Evolutionary conservation across 2,888 invertebrate genomes (phyloP), one percentile per base, ranked within the genome.

Genomic region (Leucoma salicis): DNA sequence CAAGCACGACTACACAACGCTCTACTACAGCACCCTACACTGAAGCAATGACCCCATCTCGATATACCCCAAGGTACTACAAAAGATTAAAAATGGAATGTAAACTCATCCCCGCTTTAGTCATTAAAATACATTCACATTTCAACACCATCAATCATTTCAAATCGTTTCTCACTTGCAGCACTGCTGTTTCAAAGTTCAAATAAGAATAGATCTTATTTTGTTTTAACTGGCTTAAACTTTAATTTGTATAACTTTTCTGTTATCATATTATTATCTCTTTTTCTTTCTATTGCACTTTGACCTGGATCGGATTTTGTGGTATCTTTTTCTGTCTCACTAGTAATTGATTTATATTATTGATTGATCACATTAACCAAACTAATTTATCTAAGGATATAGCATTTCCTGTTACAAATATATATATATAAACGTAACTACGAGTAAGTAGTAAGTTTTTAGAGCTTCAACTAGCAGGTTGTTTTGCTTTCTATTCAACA

Each of bases 401-500:
- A 48, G 36, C 36, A 36, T 13, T 31, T 51, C 41, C 57, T 57
- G 18, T 48, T 51, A 39, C 39, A 51, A 48, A 57, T 54, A 57
- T 61, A 61, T 65, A 63, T 27, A 11, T n/a, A n/a, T n/a, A n/a
- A n/a, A 27, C 15, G n/a, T 15, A 10, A 31, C 15, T 15, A n/a
- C n/a, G 14, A 15, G 45, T 70, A 64, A 60, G 57, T 69, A 67
- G 53, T 64, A 57, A 39, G 55, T 43, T 63, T 53, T 63, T 66
- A 70, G 70, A 78, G 78, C 77, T 82, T 81, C 62, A 81, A 78
- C 82, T 84, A 88, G 89, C 85, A 78, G 78, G 68, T 74, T 78
- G 82, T 74, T 86, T 85, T 86, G 83, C 84, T 89, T 89, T 90
- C 70, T 89, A 87, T 89, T 90, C 85, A 83, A 89, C 90, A 90